phyloP scores from a whole-genome alignment of 2,113 vertebrate genomes.

The Fulica atra region DNA sequence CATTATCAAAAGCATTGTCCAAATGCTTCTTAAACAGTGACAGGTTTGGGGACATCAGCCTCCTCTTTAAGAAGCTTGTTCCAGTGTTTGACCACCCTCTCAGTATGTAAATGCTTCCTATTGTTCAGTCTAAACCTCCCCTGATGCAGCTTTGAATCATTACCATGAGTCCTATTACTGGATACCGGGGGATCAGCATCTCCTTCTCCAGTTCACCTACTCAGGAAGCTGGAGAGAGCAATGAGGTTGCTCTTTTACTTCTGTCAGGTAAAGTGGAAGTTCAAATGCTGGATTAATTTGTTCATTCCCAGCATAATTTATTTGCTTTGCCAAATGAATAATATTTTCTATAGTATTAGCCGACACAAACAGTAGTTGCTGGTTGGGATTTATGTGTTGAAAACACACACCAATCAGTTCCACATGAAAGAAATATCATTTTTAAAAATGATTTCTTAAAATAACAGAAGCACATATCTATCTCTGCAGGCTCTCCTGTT shows the following conservation, averaged over 20 bases:
- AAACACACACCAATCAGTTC: not conserved
- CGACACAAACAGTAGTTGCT: not conserved
- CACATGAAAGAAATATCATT: not conserved
- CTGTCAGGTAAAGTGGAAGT: not conserved
- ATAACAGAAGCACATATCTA: not conserved
- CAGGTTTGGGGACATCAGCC: not conserved
- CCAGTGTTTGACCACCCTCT: not conserved
- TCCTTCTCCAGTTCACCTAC: not conserved
- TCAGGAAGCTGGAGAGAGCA: not conserved
- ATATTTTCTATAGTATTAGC: not conserved
- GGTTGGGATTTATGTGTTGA: not conserved
- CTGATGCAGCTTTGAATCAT: not conserved
- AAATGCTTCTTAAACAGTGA: not conserved
- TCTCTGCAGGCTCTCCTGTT: not conserved
- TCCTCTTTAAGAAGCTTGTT: not conserved
- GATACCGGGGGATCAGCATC: not conserved
- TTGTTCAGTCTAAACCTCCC: not conserved
- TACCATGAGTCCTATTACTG: not conserved
- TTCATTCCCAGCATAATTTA: not conserved
- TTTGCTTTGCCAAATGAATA: not conserved
- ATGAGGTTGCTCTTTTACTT: not conserved
- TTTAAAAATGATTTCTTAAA: not conserved
- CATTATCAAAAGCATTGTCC: not conserved
- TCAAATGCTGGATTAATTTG: not conserved
- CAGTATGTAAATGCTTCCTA: not conserved